Evolutionary conservation across 2,888 invertebrate genomes (phyloP).

Genomic region (Muschampia plurimacula): DNA sequence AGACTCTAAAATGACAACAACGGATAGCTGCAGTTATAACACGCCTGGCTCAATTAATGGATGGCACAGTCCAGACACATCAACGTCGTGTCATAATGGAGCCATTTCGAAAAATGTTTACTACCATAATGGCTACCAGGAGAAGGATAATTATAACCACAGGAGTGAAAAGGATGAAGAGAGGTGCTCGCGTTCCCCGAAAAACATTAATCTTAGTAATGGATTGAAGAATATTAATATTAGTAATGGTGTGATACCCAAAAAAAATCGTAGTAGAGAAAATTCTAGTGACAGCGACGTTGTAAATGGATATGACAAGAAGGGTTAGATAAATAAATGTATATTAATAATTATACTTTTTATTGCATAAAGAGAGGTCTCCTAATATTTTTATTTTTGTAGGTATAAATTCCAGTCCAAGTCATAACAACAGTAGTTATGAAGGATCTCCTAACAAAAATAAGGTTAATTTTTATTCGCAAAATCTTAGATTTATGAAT

Average conservation of each 20-base stretch:
- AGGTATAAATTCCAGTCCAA: conserved; percentile 74
- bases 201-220: conserved; percentile 76
- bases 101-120: conserved; percentile 75
- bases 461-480: conserved; percentile 57
- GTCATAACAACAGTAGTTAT: conserved; percentile 72
- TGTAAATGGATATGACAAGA: conserved; percentile 71
- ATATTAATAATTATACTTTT: neutral
- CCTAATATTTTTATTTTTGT: conserved; percentile 46
- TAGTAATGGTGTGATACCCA: conserved; percentile 74
- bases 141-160: conserved; percentile 57
- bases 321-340: conserved; percentile 57
- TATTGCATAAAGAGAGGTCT: conserved; percentile 1
- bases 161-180: conserved; percentile 58
- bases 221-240: conserved; percentile 78
- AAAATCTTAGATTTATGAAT: neutral
- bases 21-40: conserved; percentile 85
- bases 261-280: conserved; percentile 71
- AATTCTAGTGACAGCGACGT: conserved; percentile 70
- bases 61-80: conserved; percentile 83
- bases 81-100: conserved; percentile 73
- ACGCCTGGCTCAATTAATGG: conserved; percentile 85
- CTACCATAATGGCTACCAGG: conserved; percentile 75
- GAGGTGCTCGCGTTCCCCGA: conserved; percentile 67
- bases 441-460: conserved; percentile 79
- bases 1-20: conserved; percentile 86